Evolutionary conservation across 30 jellyfish, hydroid and myxozoan genomes (phyloP).

Genomic region (Aurelia sp.): DNA sequence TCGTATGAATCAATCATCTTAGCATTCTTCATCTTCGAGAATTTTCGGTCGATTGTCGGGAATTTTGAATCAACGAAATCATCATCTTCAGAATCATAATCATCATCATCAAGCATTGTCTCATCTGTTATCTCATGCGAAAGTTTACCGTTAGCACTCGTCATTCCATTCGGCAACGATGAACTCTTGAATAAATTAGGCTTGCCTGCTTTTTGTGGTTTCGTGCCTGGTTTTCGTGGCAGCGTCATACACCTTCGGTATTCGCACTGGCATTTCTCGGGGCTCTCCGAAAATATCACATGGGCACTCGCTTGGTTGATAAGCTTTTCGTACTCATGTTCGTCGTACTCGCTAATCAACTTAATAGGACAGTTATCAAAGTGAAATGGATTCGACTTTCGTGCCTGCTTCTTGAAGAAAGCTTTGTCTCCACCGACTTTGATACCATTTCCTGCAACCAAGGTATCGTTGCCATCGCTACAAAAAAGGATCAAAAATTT

Average conservation of each 20-base stretch:
- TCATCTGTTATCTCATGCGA: constrained; percentile 49
- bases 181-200: constrained; percentile 77
- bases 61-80: constrained; percentile 77
- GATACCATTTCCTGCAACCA: constrained; percentile 22
- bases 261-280: constrained; percentile 57
- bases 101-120: constrained; percentile 85
- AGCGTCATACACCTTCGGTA: constrained; percentile 73
- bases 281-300: constrained; percentile 70
- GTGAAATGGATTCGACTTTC: constrained; percentile 63
- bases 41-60: constrained; percentile 72
- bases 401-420: constrained; percentile 54
- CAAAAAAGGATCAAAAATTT: constrained; percentile 4
- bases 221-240: constrained; percentile 74
- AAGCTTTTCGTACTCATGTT: constrained; percentile 33
- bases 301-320: constrained; percentile 70
- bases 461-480: constrained; percentile 54
- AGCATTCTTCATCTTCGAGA: constrained; percentile 80
- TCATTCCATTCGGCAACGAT: constrained; percentile 80
- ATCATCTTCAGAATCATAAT: constrained; percentile 91
- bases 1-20: constrained; percentile 96
- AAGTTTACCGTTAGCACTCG: constrained; percentile 22
- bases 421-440: constrained; percentile 33
- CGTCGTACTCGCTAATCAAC: constrained; percentile 46
- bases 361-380: constrained; percentile 77
- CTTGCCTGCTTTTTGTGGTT: constrained; percentile 58